Evolutionary conservation across 1,140 invertebrate genomes (phyloP), one percentile per base, ranked within the genome.

Genomic region (Diploscapter pachys): DNA sequence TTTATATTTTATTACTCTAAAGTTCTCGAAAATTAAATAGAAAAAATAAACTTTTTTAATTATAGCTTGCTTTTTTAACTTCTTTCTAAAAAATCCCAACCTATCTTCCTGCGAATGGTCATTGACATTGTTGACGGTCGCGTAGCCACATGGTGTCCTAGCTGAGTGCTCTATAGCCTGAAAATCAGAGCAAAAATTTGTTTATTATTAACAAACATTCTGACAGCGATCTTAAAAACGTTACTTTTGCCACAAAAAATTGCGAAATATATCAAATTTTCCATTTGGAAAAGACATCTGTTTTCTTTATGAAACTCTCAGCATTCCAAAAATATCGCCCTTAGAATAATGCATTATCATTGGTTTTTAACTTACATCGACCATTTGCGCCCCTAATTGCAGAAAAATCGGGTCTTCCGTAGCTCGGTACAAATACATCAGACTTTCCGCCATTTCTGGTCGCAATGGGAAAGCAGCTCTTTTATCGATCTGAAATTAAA

Each of bases 351-450:
- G 31, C 31, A 31, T 31, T 31, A 31, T 31, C 31, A 31, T 31
- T 31, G 31, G 0, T 31, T 31, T 31, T 31, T 31, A 59, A 63
- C 75, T 53, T 11, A 76, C 75, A 67, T 91, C 90, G 31, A 98
- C 84, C 74, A 96, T 92, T 86, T 94, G 92, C 76, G 93, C 91
- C 0, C 93, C 94, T 81, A 96, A 91, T 86, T 95, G 90, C 61
- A 99, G 87, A 74, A 98, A 87, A 85, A 91, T 92, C 4, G 94
- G 93, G 88, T 99, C 95, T 62, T 91, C 90, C 0, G 96, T 98
- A 0, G 94, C 93, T 83, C 92, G 88, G 70, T 98, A 98, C 8
- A 99, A 86, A 86, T 98, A 98, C 93, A 98, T 95, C 11, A 96
- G 91, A 59, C 94, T 96, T 87, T 99, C 96, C 55, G 95, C 91